Base-by-base conservation (phyloP, 2,888 invertebrate species). In the Leptothorax acervorum region DNA sequence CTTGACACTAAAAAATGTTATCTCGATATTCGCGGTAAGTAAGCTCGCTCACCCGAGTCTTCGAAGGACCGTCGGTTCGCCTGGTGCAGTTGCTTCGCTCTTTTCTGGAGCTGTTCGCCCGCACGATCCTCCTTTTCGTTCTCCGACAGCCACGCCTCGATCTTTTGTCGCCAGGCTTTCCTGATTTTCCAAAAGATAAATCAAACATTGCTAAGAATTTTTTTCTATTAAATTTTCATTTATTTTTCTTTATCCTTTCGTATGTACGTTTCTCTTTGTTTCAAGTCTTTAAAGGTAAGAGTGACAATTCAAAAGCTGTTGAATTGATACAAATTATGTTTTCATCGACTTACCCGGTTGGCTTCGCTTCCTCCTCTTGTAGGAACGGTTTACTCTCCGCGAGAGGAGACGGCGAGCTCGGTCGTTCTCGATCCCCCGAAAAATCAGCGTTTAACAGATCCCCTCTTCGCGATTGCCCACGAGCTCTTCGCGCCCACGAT, bases 81-180 rank as follows among this genome's bases (percentile, higher is more conserved):
- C 91, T 97, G 96, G 92, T 97, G 96, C 94, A 97, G 95, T 88
- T 97, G 96, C 91, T 97, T 96, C 79, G 96, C 95, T 93, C 96
- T 96, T 91, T 96, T 96, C 91, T 97, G 96, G 87, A 97, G 95
- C 90, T 97, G 97, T 89, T 97, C 97, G 87, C 96, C 97, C 89
- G 96, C 96, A 92, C 96, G 96, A 94, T 97, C 98, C 93, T 97
- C 97, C 93, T 97, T 97, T 93, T 98, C 98, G 95, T 98, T 98
- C 83, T 98, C 98, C 90, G 98, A 97, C 87, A 98, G 95, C 98
- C 98, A 98, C 8, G 98, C 98, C 95, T 98, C 98, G 92, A 98
- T 98, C 94, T 98, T 98, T 94, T 98, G 97, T 71, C 97, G 96
- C 98, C 98, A 98, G 93, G 98, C 98, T 95, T 97, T 97, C 90